These are phyloP conservation scores for Heterotilapia buettikoferi DNA, from an alignment of 2,113 vertebrate species.

Conservation along the genomic window DNA sequence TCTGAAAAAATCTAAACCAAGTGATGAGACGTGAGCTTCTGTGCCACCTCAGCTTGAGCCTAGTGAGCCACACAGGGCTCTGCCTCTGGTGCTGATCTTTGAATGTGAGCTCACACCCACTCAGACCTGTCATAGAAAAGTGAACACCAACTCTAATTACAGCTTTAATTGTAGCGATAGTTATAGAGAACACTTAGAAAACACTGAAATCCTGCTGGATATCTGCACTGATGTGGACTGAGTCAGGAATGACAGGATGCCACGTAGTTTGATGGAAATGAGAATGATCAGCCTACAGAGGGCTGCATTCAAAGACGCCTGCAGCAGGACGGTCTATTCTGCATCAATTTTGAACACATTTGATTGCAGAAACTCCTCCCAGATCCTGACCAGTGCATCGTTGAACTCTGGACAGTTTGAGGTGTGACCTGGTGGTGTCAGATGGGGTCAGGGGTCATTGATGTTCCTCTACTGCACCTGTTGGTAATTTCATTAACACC, in stretches of 20 bases:
- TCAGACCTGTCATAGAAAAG: background rate
- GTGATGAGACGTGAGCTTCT: background rate
- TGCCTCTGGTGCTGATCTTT: background rate
- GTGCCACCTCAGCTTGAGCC: too few species aligned
- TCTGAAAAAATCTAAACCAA: background rate
- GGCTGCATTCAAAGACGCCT: background rate
- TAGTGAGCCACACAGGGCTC: background rate
- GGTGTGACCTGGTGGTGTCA: background rate
- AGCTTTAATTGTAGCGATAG: background rate
- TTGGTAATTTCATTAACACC: background rate
- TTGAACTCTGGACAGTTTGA: background rate
- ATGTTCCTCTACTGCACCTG: background rate
- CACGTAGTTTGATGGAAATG: background rate
- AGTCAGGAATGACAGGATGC: background rate
- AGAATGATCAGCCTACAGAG: background rate
- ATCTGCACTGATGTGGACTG: background rate
- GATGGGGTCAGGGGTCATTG: background rate
- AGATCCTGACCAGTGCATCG: accelerated
- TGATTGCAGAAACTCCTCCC: background rate
- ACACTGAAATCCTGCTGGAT: background rate
- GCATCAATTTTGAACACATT: accelerated
- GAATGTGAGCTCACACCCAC: background rate
- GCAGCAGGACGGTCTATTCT: background rate
- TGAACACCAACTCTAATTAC: background rate
- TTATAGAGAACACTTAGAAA: background rate